Percentiles rank a stretch among this genome's conserved stretches.
These are phyloP conservation scores for Oreotrochilus melanogaster DNA, from an alignment of 2,113 vertebrate genomes.

Conservation along the genomic window DNA sequence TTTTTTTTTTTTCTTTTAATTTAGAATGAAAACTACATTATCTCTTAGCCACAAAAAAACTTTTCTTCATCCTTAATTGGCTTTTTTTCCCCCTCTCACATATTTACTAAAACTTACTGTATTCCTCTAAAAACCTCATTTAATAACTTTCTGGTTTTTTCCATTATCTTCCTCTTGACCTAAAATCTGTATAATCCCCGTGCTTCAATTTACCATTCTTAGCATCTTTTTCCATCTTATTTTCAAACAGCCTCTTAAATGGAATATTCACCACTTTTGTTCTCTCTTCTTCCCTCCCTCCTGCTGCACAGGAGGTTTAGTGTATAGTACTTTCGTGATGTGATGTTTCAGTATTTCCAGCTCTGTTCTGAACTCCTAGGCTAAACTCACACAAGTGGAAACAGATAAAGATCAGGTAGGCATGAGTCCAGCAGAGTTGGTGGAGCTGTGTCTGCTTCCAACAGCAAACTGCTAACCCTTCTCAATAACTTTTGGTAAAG, in stretches of 20 bases:
- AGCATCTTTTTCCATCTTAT: not conserved
- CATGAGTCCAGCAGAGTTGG: not conserved
- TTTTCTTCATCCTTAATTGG: not conserved
- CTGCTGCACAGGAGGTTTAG: not conserved
- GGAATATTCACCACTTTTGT: not conserved
- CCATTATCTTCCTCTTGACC: not conserved
- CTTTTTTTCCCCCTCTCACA: fast-evolving
- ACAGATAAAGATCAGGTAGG: not conserved
- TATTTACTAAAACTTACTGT: not conserved
- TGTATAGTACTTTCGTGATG: fast-evolving
- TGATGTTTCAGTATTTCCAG: not conserved
- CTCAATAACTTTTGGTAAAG: not conserved
- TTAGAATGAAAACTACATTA: not conserved
- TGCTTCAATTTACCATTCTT: not conserved
- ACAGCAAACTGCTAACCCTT: not conserved
- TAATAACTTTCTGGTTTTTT: not conserved
- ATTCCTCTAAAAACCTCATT: not conserved
- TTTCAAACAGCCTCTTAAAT: not conserved
- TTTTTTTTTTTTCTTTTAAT: not conserved
- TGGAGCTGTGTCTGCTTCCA: not conserved
- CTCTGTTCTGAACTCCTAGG: not conserved
- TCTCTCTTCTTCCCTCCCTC: not conserved
- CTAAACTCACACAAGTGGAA: not conserved
- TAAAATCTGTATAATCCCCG: not conserved
- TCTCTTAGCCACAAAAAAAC: not conserved